phyloP scores from a whole-genome alignment of 2,797 vertebrate species.

The Chromis chromis region DNA sequence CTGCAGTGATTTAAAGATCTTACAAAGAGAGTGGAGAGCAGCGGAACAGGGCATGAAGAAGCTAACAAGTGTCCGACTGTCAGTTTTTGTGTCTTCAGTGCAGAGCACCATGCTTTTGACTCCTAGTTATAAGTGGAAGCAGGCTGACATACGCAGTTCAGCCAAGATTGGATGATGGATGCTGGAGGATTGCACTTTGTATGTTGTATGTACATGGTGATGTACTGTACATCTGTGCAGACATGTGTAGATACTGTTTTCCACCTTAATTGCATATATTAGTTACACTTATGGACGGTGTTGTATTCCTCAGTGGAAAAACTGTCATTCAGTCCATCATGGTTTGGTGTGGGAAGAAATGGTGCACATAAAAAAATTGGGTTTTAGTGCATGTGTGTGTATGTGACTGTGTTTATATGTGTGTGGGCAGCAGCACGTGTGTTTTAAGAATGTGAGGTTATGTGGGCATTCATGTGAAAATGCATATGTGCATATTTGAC shows the following conservation, averaged over 20 bases:
- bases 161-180: slow-evolving; percentile 83
- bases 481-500: slow-evolving; percentile 34
- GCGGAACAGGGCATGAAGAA: slow-evolving; percentile 49
- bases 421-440: not conserved
- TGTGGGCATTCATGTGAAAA: slow-evolving; percentile 41
- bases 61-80: slow-evolving; percentile 61
- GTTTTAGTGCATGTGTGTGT: slow-evolving; percentile 1
- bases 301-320: not conserved
- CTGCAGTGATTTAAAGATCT: slow-evolving; percentile 72
- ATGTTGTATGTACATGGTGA: slow-evolving; percentile 30
- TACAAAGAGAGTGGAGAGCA: slow-evolving; percentile 50
- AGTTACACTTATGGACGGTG: not conserved
- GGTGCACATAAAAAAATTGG: slow-evolving; percentile 2
- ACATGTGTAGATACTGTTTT: not conserved
- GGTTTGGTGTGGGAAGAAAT: slow-evolving; percentile 7
- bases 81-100: slow-evolving; percentile 70
- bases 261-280: not conserved
- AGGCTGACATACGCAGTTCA: slow-evolving; percentile 81
- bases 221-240: not conserved
- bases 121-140: slow-evolving; percentile 79
- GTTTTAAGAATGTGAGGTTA: slow-evolving; percentile 20
- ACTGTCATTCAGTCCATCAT: not conserved
- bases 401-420: not conserved
- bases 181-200: slow-evolving; percentile 65
- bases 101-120: slow-evolving; percentile 77